These are phyloP conservation scores for Oreonectes daqikongensis DNA, from an alignment of 2,797 vertebrate species.

Conservation along the genomic window DNA sequence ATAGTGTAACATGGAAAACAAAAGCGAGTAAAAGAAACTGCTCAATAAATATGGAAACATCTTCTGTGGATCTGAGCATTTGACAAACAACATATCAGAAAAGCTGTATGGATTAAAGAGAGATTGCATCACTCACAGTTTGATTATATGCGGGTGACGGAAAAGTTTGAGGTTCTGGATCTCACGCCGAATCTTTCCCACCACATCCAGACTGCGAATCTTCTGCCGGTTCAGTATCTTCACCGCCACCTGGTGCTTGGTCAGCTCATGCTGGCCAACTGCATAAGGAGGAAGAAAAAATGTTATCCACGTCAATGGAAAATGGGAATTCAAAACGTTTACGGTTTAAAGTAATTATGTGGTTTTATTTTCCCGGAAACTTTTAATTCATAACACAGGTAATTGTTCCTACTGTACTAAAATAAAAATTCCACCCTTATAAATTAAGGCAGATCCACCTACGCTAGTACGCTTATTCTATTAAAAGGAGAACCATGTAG, in stretches of 20 bases:
- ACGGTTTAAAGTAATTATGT: background rate
- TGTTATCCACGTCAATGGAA: background rate
- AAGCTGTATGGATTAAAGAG: background rate
- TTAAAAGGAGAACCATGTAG: background rate
- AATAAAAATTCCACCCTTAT: too few relatives aligned
- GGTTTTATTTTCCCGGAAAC: background rate
- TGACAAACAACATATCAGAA: too few relatives aligned
- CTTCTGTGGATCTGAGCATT: too few relatives aligned
- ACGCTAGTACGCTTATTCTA: background rate
- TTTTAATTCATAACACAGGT: background rate
- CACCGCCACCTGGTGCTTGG: constrained; percentile 97
- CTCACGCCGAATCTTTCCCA: constrained; percentile 96
- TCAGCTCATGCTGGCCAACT: constrained; percentile 97
- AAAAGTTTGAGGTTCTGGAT: constrained; percentile 99
- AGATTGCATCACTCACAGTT: constrained; percentile 84
- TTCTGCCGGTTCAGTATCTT: constrained; percentile 99
- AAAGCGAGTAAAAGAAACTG: too few relatives aligned
- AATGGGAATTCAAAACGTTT: background rate
- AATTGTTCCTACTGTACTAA: too few relatives aligned
- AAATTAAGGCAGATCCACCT: too few relatives aligned
- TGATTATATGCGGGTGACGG: constrained; percentile 98
- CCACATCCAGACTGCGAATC: constrained; percentile 97
- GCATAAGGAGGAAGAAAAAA: constrained; percentile 40
- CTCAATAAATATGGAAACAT: too few relatives aligned
- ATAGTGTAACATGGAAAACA: too few relatives aligned